Percentiles rank a stretch among this genome's conserved stretches.
Conservation (phyloP, 2,888 invertebrate genomes). For the Troides aeacus region DNA sequence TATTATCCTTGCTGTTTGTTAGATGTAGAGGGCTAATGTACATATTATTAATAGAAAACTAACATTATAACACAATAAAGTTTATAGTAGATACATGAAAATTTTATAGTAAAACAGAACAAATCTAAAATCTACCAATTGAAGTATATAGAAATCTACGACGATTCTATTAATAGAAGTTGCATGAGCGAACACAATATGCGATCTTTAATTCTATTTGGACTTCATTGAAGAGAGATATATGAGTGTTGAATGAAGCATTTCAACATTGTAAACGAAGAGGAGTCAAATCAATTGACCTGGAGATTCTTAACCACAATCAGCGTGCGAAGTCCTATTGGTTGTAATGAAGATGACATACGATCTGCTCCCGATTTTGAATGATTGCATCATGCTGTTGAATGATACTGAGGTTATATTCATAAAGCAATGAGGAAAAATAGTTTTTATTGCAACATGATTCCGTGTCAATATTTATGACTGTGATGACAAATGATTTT, state of each 20-base stretch:
- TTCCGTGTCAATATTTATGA: too few relatives aligned
- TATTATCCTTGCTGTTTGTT: too few relatives aligned
- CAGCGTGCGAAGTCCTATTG: constrained; percentile 75
- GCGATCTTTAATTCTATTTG: constrained; percentile 44
- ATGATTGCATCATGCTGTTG: constrained; percentile 56
- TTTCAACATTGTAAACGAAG: constrained; percentile 45
- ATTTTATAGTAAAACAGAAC: too few relatives aligned
- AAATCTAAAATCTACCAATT: not conserved
- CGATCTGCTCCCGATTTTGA: constrained; percentile 63
- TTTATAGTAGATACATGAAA: too few relatives aligned
- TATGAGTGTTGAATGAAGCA: constrained; percentile 34
- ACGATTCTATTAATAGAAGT: constrained; percentile 37
- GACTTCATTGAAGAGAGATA: constrained; percentile 36
- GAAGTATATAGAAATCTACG: not conserved
- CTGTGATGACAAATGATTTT: too few relatives aligned
- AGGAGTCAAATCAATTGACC: constrained; percentile 71
- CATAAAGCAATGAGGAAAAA: constrained; percentile 3
- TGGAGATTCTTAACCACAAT: constrained; percentile 67
- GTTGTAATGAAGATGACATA: constrained; percentile 63
- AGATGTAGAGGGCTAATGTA: too few relatives aligned
- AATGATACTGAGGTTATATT: constrained; percentile 37
- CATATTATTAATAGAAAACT: too few relatives aligned
- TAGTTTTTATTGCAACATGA: not conserved
- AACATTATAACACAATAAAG: too few relatives aligned
- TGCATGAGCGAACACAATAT: constrained; percentile 44